Evolutionary conservation across 2,113 vertebrate species (phyloP).

Genomic region (Ondatra zibethicus): DNA sequence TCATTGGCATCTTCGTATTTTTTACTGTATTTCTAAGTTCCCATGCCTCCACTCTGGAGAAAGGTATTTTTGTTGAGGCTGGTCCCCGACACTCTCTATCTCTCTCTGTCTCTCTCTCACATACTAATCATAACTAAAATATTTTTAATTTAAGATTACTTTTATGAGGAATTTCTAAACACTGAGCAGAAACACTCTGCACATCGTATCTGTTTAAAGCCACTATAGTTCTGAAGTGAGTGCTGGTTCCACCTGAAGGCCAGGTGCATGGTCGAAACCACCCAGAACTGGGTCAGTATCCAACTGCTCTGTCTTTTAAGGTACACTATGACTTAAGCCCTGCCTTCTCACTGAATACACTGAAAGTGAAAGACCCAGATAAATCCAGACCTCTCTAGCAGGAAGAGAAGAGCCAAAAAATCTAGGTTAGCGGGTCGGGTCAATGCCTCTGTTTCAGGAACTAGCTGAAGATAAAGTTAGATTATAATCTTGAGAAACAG

Average conservation of each 20-base stretch:
- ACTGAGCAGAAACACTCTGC: slow-evolving; percentile 3
- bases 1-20: too few relatives aligned
- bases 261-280: background rate
- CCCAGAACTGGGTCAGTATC: background rate
- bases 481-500: too few relatives aligned
- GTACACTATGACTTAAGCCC: background rate
- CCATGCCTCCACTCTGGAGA: too few relatives aligned
- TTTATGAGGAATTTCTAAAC: background rate
- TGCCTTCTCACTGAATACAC: background rate
- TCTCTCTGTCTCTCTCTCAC: background rate
- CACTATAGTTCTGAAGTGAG: background rate
- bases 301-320: background rate
- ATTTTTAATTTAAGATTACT: background rate
- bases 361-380: too few relatives aligned
- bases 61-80: too few relatives aligned
- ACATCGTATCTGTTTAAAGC: background rate
- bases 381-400: too few relatives aligned
- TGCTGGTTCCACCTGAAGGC: background rate
- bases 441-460: too few relatives aligned
- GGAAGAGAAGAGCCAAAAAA: too few relatives aligned
- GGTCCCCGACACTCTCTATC: background rate
- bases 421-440: too few relatives aligned
- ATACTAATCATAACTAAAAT: background rate
- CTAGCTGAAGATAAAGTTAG: too few relatives aligned
- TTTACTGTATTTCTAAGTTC: too few relatives aligned